Evolutionary conservation across 2,797 vertebrate species (phyloP).

Genomic region (Sebastiscus tertius): DNA sequence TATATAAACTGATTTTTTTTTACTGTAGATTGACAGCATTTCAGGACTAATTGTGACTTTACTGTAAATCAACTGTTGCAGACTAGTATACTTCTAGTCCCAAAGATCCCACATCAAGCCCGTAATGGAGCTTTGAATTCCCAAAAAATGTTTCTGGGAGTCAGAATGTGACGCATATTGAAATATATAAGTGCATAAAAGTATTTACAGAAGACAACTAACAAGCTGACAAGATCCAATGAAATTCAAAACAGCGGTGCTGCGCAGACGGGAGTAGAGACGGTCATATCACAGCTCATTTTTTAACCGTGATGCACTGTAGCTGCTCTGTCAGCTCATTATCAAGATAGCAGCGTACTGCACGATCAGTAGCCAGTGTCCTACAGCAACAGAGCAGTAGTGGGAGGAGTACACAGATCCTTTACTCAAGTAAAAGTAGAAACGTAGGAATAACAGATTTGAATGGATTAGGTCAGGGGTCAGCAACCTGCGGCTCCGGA

Average conservation of each 20-base stretch:
- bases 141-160: neutral
- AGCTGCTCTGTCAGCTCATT: conserved; percentile 2
- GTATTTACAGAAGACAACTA: neutral
- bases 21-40: neutral
- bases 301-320: neutral
- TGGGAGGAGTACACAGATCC: neutral
- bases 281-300: neutral
- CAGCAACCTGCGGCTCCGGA: no score
- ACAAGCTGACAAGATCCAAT: neutral
- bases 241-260: neutral
- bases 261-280: neutral
- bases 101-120: neutral
- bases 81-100: neutral
- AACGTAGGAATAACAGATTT: no score
- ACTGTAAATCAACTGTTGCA: neutral
- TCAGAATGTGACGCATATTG: neutral
- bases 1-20: neutral
- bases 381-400: neutral
- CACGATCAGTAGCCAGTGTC: neutral
- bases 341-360: neutral
- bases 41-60: neutral
- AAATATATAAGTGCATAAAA: neutral
- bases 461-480: no score
- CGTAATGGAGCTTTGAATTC: neutral
- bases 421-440: neutral